Conservation (phyloP, 2,113 vertebrate genomes). For the Sminthopsis crassicaudata region DNA sequence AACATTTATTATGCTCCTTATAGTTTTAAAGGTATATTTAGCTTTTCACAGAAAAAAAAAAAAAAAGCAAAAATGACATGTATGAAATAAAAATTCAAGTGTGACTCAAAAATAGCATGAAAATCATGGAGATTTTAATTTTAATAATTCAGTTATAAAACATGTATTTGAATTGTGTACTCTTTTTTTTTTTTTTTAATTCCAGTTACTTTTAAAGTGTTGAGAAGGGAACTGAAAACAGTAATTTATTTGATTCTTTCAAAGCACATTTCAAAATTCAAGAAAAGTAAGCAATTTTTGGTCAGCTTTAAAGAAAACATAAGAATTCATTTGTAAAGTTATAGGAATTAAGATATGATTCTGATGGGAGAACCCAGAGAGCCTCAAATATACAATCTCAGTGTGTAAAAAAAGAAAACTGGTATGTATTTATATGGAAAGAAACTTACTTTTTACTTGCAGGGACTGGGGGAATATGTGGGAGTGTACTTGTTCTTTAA, state of each 20-base stretch:
- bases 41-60: background rate
- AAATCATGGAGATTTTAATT: conserved; percentile 6
- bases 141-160: conserved; percentile 17
- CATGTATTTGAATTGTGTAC: background rate
- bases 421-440: background rate
- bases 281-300: conserved; percentile 26
- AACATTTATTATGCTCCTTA: background rate
- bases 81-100: background rate
- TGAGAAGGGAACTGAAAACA: conserved; percentile 42
- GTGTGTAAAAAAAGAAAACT: conserved; percentile 3
- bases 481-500: conserved; percentile 47
- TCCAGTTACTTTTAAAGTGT: conserved; percentile 35
- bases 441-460: background rate
- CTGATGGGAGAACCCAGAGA: background rate
- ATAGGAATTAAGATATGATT: background rate
- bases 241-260: background rate
- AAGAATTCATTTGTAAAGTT: background rate
- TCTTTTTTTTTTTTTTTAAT: conserved; percentile 48
- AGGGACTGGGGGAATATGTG: background rate
- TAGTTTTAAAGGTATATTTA: conserved; percentile 44
- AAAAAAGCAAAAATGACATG: conserved; percentile 21
- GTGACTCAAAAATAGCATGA: conserved; percentile 1
- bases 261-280: background rate
- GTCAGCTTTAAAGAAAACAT: conserved; percentile 7
- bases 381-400: background rate